Evolutionary conservation across 2,113 vertebrate genomes (phyloP).

Genomic region (Rhadina sibilatrix): DNA sequence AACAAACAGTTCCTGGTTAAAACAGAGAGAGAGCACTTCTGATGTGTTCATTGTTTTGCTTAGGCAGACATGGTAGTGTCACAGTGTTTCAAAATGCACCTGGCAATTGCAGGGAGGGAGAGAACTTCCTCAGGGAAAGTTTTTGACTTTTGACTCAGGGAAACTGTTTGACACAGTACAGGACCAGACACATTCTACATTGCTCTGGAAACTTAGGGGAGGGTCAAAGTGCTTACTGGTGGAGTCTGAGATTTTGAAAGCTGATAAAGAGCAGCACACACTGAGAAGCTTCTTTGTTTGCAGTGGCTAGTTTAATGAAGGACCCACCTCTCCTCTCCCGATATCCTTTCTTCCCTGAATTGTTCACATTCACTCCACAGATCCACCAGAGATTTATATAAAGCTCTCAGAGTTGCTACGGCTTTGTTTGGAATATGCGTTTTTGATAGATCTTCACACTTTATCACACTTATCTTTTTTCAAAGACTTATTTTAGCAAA

Average conservation of each 20-base stretch:
- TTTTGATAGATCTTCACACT: neutral
- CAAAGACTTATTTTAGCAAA: neutral
- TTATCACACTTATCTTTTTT: neutral
- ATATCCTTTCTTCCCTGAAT: neutral
- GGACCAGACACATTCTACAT: neutral
- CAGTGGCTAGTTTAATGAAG: neutral
- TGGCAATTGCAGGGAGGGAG: neutral
- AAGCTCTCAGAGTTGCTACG: neutral
- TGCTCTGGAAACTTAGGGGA: neutral
- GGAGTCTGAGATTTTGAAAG: neutral
- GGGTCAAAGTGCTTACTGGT: accelerated
- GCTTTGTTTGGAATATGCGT: neutral
- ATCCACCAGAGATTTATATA: neutral
- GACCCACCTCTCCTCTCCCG: neutral
- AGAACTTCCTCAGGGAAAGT: neutral
- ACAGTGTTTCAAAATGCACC: neutral
- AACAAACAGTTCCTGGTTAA: neutral
- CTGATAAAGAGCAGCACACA: neutral
- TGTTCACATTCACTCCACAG: neutral
- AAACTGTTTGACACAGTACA: accelerated
- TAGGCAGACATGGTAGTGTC: neutral
- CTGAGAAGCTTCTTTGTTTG: neutral
- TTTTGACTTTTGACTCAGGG: too few relatives aligned
- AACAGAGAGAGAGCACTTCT: neutral
- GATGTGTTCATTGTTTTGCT: neutral